Percentiles rank a stretch among this genome's conserved stretches.
phyloP scores from a whole-genome alignment of 2,797 vertebrate species.

The Pristis pectinata region DNA sequence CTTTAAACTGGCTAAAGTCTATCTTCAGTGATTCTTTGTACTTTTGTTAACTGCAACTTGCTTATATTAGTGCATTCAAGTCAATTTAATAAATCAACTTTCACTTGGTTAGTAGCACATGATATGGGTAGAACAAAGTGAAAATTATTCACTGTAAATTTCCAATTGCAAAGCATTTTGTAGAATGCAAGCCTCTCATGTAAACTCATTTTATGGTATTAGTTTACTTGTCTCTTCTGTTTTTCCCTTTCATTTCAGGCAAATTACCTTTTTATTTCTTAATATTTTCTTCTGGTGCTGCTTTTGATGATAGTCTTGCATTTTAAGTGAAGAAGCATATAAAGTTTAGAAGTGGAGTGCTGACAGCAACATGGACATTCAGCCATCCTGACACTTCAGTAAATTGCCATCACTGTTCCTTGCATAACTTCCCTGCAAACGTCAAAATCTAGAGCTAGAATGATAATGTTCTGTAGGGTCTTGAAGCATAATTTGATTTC shows the following conservation, averaged over 20 bases:
- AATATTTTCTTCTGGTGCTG: neutral
- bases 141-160: neutral
- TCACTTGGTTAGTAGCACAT: neutral
- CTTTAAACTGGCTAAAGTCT: neutral
- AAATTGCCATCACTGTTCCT: neutral
- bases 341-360: neutral
- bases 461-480: neutral
- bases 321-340: neutral
- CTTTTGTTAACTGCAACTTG: neutral
- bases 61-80: neutral
- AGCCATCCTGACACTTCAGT: neutral
- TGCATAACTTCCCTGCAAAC: neutral
- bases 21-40: neutral
- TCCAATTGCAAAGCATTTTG: neutral
- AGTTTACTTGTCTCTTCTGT: neutral
- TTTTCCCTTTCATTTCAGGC: neutral
- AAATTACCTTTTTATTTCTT: neutral
- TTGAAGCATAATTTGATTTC: neutral
- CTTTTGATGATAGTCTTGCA: neutral
- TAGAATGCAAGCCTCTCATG: neutral
- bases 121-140: neutral
- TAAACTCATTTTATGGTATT: neutral
- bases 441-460: neutral
- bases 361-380: neutral
- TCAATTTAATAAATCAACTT: slow-evolving; percentile 2